phyloP scores from a whole-genome alignment of 2,888 invertebrate genomes.

The Andrena trimmerana region DNA sequence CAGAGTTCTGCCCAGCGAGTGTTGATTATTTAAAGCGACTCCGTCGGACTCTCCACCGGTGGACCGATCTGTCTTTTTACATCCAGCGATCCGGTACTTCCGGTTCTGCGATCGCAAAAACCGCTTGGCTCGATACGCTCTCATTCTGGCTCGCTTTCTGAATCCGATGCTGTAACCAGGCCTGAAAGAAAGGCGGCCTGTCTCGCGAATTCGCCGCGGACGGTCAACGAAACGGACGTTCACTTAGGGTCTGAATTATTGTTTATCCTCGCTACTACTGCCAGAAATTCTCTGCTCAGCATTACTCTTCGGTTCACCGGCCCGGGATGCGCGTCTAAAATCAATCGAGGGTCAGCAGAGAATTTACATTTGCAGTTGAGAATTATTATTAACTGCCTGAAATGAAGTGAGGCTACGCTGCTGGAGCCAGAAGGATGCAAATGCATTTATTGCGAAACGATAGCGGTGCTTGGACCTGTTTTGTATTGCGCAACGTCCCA shows the following conservation, averaged over 20 bases:
- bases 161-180: slow-evolving; percentile 44
- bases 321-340: too few relatives aligned
- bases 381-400: too few relatives aligned
- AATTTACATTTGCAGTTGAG: too few relatives aligned
- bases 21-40: not conserved
- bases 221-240: slow-evolving; percentile 11
- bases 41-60: not conserved
- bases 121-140: slow-evolving; percentile 36
- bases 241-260: not conserved
- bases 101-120: slow-evolving; percentile 57
- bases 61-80: slow-evolving; percentile 34
- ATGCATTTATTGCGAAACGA: slow-evolving; percentile 20
- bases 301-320: too few relatives aligned
- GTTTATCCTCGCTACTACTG: not conserved
- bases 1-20: not conserved
- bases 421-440: slow-evolving; percentile 12
- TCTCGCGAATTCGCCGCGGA: slow-evolving; percentile 20
- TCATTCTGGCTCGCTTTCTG: slow-evolving; percentile 45
- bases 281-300: not conserved
- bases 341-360: too few relatives aligned
- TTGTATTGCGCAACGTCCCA: slow-evolving; percentile 6
- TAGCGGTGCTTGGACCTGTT: slow-evolving; percentile 26
- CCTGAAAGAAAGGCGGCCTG: slow-evolving; percentile 27
- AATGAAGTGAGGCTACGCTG: too few relatives aligned
- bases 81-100: slow-evolving; percentile 57